Base-by-base conservation (phyloP, 2,888 invertebrate species). In the Nomada flava region DNA sequence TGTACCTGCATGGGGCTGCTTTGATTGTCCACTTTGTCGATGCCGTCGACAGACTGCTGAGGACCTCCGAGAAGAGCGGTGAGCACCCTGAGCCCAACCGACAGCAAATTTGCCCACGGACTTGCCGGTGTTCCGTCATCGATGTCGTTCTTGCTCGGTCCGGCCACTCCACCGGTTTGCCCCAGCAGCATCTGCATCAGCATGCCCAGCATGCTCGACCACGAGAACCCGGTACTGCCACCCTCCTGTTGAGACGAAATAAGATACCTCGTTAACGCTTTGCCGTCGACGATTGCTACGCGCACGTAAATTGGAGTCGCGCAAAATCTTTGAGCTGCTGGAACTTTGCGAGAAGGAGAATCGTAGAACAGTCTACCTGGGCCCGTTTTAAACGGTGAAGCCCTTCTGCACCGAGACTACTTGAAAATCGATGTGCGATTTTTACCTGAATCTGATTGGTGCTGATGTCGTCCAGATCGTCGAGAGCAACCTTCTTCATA, bases 151-250 rank as follows among this genome's bases (percentile, higher is more conserved):
- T 98, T 98, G 92, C 96, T 97, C 47, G 98, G 97, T 81, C 97
- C 96, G 59, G 95, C 95, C 26, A 95, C 94, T 3, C 94, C 94
- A 53, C 95, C 96, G 1, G 95, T 94, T 91, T 97, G 94, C 57
- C 95, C 97, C 94, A 98, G 96, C 91, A 98, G 95, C 96, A 98
- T 97, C 94, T 98, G 98, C 96, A 98, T 97, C 84, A 98, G 95
- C 95, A 97, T 97, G 76, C 96, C 96, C 90, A 98, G 94, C 95
- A 98, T 96, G 94, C 97, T 98, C 67, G 97, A 96, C 98, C 98
- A 98, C 26, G 98, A 97, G 93, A 98, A 98, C 74, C 97, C 97
- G 68, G 95, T 95, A 57, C 94, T 92, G 68, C 93, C 92, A 86
- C 97, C 96, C 76, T 94, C 93, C 93, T 94, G 59, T 20, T 68